These are phyloP conservation scores for Gryon sp. DNA, from an alignment of 1,140 invertebrate species.

Conservation along the genomic window DNA sequence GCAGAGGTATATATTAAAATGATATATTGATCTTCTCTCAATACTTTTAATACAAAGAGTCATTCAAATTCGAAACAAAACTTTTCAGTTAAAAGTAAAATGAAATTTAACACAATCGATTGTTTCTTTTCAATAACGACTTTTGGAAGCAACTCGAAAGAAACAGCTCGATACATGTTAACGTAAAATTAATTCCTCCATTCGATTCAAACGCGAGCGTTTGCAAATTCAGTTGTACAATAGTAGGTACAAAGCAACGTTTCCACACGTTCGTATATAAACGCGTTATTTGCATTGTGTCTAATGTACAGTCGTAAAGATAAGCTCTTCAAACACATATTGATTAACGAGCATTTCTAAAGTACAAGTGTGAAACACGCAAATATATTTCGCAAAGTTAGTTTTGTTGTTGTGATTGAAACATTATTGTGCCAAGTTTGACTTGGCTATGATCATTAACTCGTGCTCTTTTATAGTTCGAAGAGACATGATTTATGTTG, in stretches of 20 bases:
- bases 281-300: conserved; percentile 30
- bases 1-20: too few species aligned
- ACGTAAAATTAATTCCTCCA: conserved; percentile 20
- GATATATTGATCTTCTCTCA: too few species aligned
- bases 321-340: conserved; percentile 48
- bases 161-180: too few species aligned
- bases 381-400: not conserved
- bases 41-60: too few species aligned
- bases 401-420: conserved; percentile 42
- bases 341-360: too few species aligned
- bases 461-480: conserved; percentile 27
- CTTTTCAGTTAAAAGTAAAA: too few species aligned
- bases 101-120: too few species aligned
- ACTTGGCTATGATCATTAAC: conserved; percentile 31
- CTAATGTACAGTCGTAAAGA: conserved; percentile 51
- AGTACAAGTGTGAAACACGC: too few species aligned
- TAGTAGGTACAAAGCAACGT: conserved; percentile 19
- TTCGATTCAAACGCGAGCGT: conserved; percentile 11
- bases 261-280: conserved; percentile 16
- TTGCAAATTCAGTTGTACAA: conserved; percentile 18
- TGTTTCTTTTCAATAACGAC: too few species aligned
- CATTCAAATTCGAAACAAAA: too few species aligned
- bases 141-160: too few species aligned
- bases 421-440: conserved; percentile 34
- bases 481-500: conserved; percentile 53